These are phyloP conservation scores for Microplitis manilae DNA, from an alignment of 2,888 invertebrate genomes.

Conservation along the genomic window DNA sequence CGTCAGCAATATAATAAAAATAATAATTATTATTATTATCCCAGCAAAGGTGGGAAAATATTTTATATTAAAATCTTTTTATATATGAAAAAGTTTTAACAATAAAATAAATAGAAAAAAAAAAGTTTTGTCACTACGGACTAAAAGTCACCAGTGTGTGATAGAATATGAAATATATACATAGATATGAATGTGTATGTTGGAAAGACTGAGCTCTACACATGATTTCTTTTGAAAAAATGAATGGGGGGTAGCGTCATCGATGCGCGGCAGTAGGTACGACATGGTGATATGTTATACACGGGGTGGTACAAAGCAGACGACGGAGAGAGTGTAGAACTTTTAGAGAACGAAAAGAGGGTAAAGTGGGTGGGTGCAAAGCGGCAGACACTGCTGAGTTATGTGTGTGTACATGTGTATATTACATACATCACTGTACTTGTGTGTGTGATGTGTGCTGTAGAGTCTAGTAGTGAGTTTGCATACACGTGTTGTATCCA, in stretches of 20 bases:
- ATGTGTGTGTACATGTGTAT: constrained; percentile 27
- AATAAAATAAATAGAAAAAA: constrained; percentile 10
- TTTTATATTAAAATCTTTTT: constrained; percentile 1
- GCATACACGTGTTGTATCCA: neutral
- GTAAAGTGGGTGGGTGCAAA: constrained; percentile 32
- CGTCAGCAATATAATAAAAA: neutral
- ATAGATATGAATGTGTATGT: neutral
- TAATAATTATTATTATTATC: neutral
- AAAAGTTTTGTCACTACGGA: constrained; percentile 16
- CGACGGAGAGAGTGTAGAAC: constrained; percentile 7
- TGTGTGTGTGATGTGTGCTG: constrained; percentile 4
- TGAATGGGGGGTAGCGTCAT: constrained; percentile 54
- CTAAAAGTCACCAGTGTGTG: neutral
- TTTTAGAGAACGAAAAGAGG: constrained; percentile 14
- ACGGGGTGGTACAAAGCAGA: constrained; percentile 11
- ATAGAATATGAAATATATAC: neutral
- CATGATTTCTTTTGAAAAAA: constrained; percentile 46
- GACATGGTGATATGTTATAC: constrained; percentile 19
- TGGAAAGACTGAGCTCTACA: constrained; percentile 2
- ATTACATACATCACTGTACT: constrained; percentile 17
- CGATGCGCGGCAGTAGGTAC: constrained; percentile 54
- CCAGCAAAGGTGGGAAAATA: neutral
- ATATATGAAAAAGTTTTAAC: constrained; percentile 10
- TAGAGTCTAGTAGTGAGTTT: neutral
- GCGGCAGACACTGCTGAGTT: constrained; percentile 33